Evolutionary conservation across 2,888 invertebrate species (phyloP).

Genomic region (Latrodectus hesperus): DNA sequence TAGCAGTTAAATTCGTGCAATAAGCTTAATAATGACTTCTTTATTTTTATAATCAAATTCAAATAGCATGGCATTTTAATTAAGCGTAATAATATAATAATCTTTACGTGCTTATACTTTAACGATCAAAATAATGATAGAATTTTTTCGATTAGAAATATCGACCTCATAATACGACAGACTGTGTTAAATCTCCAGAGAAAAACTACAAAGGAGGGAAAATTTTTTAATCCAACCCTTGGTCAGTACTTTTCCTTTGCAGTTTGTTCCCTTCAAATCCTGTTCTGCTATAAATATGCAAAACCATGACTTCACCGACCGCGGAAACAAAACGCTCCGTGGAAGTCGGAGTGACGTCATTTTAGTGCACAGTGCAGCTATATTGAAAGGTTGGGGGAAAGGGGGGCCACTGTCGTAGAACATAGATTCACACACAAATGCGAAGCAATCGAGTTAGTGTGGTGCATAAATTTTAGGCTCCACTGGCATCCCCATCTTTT

Average conservation of each 20-base stretch:
- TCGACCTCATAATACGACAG: no score
- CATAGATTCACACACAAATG: slow-evolving; percentile 23
- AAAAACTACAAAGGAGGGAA: no score
- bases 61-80: no score
- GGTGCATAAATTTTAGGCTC: slow-evolving; percentile 66
- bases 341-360: slow-evolving; percentile 38
- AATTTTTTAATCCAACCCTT: background rate
- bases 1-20: no score
- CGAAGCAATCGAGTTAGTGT: slow-evolving; percentile 65
- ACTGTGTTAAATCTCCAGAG: no score
- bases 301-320: slow-evolving; percentile 42
- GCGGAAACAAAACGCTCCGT: slow-evolving; percentile 38
- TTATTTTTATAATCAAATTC: no score
- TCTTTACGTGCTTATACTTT: no score
- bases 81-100: no score
- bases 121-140: no score
- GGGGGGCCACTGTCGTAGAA: background rate
- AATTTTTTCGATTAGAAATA: no score
- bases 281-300: slow-evolving; percentile 40
- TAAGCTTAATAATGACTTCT: no score
- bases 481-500: slow-evolving; percentile 53
- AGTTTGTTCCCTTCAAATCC: background rate
- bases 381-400: background rate
- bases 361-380: background rate
- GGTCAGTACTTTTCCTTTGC: background rate